Evolutionary conservation across 2,113 vertebrate species (phyloP), one percentile per base, ranked within the genome.

Genomic region (Rhinopomastus cyanomelas): DNA sequence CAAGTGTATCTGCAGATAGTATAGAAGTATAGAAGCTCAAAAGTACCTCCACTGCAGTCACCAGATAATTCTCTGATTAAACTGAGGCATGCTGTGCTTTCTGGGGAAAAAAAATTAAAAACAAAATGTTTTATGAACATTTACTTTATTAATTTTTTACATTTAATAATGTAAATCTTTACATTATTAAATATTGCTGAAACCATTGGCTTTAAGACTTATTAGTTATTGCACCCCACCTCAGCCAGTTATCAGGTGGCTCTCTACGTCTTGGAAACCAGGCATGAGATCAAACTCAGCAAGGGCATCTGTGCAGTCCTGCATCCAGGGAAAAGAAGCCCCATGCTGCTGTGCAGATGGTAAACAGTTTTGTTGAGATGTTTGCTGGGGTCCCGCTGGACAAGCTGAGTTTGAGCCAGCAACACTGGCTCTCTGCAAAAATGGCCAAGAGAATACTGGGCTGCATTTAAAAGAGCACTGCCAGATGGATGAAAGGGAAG

Each of bases 401-500:
- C 36, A 49, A 73, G 30, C 27, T 29, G 27, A 81, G 13, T 9
- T 17, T 37, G 16, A 52, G 34, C 9, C 20, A 61, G 39, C 48
- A 73, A 16, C 21, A 27, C 11, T n/a, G 20, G 3, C 20, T 53
- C 21, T 2, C 18, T 81, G 23, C 16, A 37, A 79, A 78, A 89
- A 60, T 29, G 4, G 17, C n/a, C 44, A 84, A n/a, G 21, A 26
- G 29, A 15, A 26, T 22, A 42, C 48, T 48, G 21, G 27, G 46
- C 19, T 59, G 37, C 51, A 51, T 73, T 82, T 56, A 29, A 34
- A 74, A 66, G 14, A 29, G 5, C 12, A 42, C 15, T 79, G 42
- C 16, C 46, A 79, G n/a, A 27, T 0, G 0, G 8, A 10, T 42
- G 0, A 0, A 29, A 42, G 9, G 13, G 10, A 85, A 32, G 44